Percentiles rank a stretch among this genome's conserved stretches.
phyloP scores from a whole-genome alignment of 1,140 invertebrate species.

The Uloborus diversus region DNA sequence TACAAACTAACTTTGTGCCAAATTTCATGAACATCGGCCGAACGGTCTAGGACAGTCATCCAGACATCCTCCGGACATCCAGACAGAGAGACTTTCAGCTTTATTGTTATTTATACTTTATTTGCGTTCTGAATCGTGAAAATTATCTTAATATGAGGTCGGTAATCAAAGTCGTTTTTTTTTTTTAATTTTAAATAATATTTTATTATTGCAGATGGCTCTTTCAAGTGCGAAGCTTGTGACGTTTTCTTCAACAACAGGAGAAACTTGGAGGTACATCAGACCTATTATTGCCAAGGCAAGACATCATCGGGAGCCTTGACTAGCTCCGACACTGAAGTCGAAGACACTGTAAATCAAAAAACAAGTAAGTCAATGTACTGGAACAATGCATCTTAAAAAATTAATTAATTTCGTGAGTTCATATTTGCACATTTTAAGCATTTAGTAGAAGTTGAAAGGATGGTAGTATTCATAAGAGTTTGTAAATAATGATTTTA shows the following conservation, averaged over 20 bases:
- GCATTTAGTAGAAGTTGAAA: no score
- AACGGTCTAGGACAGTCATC: no score
- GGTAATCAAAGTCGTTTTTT: background rate
- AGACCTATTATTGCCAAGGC: slow-evolving; percentile 35
- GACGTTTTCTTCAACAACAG: slow-evolving; percentile 14
- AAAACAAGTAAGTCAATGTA: slow-evolving; percentile 2
- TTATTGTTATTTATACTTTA: no score
- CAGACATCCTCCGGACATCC: no score
- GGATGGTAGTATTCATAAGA: no score
- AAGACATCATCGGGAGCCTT: background rate
- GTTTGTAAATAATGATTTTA: no score
- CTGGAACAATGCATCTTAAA: background rate
- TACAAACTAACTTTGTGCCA: no score
- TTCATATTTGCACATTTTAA: no score
- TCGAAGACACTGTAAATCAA: slow-evolving; percentile 16
- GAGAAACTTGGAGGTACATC: slow-evolving; percentile 7
- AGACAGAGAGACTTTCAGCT: no score
- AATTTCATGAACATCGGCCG: no score
- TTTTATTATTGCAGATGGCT: slow-evolving; percentile 9
- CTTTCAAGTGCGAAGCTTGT: slow-evolving; percentile 28
- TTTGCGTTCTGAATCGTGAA: no score
- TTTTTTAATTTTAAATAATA: background rate
- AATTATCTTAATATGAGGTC: no score
- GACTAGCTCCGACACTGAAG: slow-evolving; percentile 22
- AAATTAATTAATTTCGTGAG: slow-evolving; percentile 1